phyloP scores from a whole-genome alignment of 2,797 vertebrate genomes.

The Malacoraja senta region DNA sequence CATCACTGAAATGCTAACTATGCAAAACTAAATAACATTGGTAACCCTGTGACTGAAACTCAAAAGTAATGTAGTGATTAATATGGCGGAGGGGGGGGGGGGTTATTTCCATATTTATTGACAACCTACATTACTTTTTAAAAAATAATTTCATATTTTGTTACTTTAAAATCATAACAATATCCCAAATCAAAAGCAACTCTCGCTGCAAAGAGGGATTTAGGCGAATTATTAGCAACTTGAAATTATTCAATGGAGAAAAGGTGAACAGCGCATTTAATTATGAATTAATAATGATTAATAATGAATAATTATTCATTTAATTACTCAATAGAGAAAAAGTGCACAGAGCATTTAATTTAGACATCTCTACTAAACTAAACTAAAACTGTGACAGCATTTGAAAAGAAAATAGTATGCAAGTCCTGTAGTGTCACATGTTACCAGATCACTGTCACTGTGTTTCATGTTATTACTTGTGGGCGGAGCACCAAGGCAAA shows the following conservation, averaged over 20 bases:
- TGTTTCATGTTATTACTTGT: too few species aligned
- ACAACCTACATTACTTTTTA: not conserved
- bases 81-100: slow-evolving; percentile 40
- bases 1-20: slow-evolving; percentile 74
- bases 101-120: not conserved
- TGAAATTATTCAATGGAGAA: not conserved
- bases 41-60: slow-evolving; percentile 66
- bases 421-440: not conserved
- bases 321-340: not conserved
- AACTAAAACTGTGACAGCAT: too few species aligned
- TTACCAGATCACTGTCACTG: too few species aligned
- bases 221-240: not conserved
- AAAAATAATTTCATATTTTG: not conserved
- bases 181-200: not conserved
- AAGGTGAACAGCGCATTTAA: not conserved
- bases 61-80: slow-evolving; percentile 49
- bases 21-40: slow-evolving; percentile 72
- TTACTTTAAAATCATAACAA: not conserved
- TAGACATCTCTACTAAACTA: not conserved
- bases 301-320: too few species aligned
- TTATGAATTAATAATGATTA: not conserved
- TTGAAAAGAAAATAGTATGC: not conserved
- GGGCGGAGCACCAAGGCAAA: too few species aligned
- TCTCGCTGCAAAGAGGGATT: not conserved
- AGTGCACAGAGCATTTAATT: not conserved